Conservation (phyloP, 2,113 vertebrate genomes). For the Campylorhamphus procurvoides region DNA sequence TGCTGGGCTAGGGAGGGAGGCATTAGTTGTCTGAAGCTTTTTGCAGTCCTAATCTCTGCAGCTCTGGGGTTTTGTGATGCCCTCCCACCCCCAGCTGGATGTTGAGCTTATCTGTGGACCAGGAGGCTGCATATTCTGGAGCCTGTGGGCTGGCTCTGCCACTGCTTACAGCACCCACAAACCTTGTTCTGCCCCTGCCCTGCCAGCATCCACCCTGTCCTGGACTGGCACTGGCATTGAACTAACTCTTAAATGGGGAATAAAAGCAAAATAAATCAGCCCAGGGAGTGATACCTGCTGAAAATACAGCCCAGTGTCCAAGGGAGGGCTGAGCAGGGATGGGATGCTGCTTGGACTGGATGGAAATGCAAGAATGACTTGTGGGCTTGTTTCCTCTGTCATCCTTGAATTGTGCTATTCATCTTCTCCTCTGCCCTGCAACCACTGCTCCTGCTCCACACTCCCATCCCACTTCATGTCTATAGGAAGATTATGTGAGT, state of each 20-base stretch:
- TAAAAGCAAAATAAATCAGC: background rate
- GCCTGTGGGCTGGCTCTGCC: accelerated
- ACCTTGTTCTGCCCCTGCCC: background rate
- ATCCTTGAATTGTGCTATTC: background rate
- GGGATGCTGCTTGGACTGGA: background rate
- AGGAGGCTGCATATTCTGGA: background rate
- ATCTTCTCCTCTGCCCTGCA: background rate
- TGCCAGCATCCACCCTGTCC: background rate
- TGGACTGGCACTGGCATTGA: background rate
- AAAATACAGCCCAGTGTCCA: background rate
- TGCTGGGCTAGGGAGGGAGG: background rate
- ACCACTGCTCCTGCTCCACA: background rate
- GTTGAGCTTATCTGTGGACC: background rate
- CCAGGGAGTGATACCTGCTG: background rate
- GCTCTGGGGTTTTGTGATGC: background rate
- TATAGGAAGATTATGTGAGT: background rate
- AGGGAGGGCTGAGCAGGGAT: background rate
- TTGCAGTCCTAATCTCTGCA: background rate
- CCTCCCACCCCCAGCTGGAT: background rate
- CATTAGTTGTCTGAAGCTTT: background rate
- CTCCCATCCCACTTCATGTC: background rate
- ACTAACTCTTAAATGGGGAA: background rate
- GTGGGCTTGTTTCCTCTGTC: background rate
- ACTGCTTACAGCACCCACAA: background rate
- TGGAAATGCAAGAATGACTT: background rate